phyloP scores from a whole-genome alignment of 2,797 vertebrate genomes.

The Pseudocheirus occidentalis region DNA sequence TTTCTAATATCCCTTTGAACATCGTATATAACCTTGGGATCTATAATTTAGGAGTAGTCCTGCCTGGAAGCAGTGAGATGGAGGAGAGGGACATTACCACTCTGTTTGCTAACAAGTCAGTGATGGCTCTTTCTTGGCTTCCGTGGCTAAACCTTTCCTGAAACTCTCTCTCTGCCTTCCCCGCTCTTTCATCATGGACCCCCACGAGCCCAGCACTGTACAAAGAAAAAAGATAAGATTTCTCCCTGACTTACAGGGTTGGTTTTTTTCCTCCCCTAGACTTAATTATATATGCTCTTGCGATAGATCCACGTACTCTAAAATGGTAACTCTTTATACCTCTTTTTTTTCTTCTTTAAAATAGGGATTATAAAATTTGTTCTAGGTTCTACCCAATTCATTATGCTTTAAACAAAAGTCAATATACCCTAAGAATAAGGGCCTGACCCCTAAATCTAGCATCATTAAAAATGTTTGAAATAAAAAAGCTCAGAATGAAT shows the following conservation, averaged over 20 bases:
- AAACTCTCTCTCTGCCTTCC: neutral
- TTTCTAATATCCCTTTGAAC: neutral
- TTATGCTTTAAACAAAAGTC: neutral
- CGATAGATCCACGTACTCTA: neutral
- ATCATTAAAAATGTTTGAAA: neutral
- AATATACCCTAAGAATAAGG: neutral
- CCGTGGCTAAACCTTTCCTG: neutral
- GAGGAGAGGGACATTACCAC: neutral
- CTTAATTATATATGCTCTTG: neutral
- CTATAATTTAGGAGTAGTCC: neutral
- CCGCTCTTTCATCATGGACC: neutral
- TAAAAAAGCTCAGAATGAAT: neutral
- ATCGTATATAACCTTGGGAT: neutral
- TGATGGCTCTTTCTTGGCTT: neutral
- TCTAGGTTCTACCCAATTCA: neutral
- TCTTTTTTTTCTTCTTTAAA: neutral
- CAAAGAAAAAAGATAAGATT: conserved; percentile 10
- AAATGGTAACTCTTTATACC: neutral
- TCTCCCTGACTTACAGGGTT: neutral
- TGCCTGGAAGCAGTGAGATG: neutral
- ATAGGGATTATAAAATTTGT: neutral
- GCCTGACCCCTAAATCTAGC: neutral
- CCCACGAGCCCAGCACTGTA: neutral
- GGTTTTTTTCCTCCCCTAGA: neutral
- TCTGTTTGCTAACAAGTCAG: neutral